Evolutionary conservation across 1,140 invertebrate genomes (phyloP).

Genomic region (Plutomurus gul): DNA sequence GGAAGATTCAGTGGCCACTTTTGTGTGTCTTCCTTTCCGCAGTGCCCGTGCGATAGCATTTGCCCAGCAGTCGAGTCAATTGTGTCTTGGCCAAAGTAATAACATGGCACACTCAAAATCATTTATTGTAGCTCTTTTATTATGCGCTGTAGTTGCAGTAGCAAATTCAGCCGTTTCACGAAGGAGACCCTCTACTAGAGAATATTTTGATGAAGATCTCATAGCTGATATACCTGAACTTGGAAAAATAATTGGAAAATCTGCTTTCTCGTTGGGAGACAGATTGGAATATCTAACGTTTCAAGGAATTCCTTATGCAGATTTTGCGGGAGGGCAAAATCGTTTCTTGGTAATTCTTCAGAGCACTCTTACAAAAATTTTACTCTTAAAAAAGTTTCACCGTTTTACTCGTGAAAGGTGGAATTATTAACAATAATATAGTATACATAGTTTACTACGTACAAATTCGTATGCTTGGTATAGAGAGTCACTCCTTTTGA

Average conservation of each 20-base stretch:
- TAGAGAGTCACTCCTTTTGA: too few relatives aligned
- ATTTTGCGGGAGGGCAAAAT: background rate
- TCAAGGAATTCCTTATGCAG: background rate
- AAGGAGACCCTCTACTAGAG: background rate
- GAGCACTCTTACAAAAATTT: background rate
- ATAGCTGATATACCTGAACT: background rate
- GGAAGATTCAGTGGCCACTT: too few relatives aligned
- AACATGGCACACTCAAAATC: too few relatives aligned
- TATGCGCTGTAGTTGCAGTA: background rate
- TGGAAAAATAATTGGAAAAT: background rate
- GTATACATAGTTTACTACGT: background rate
- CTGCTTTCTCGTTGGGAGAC: background rate
- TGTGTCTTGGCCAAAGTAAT: too few relatives aligned
- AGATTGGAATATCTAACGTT: background rate
- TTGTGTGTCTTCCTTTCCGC: too few relatives aligned
- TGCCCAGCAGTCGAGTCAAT: too few relatives aligned
- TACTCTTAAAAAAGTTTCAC: too few relatives aligned
- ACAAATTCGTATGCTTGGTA: too few relatives aligned
- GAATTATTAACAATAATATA: background rate
- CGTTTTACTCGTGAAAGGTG: too few relatives aligned
- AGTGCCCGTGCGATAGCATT: too few relatives aligned
- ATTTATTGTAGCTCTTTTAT: background rate
- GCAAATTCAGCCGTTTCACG: background rate
- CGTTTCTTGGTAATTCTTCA: conserved; percentile 1
- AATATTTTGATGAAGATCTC: background rate